These are phyloP conservation scores for Microplitis mediator DNA, from an alignment of 1,140 invertebrate genomes.

Conservation along the genomic window DNA sequence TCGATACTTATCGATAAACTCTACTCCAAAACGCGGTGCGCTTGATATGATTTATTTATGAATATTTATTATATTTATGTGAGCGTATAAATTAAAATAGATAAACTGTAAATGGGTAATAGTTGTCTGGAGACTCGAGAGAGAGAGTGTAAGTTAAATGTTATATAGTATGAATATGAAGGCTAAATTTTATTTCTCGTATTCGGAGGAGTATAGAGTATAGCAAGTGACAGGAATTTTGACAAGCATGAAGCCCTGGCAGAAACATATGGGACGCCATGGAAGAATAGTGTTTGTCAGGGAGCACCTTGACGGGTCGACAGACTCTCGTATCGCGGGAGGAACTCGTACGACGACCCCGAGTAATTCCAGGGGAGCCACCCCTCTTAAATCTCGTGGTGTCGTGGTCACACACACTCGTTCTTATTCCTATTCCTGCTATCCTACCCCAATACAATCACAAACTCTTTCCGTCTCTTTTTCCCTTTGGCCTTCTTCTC, in stretches of 20 bases:
- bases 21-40: no score
- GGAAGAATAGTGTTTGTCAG: constrained; percentile 13
- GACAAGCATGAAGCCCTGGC: constrained; percentile 4
- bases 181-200: neutral
- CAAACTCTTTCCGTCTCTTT: no score
- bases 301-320: constrained; percentile 54
- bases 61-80: neutral
- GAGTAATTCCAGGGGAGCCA: constrained; percentile 40
- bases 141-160: no score
- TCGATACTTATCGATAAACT: neutral
- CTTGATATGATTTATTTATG: neutral
- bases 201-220: neutral
- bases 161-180: neutral
- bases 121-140: no score
- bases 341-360: constrained; percentile 61
- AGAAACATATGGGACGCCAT: constrained; percentile 18
- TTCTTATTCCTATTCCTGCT: no score
- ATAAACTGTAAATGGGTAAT: no score
- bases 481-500: no score
- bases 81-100: neutral
- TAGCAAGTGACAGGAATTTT: constrained; percentile 4
- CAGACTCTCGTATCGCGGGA: constrained; percentile 44
- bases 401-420: neutral
- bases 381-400: constrained; percentile 22
- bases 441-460: no score